Evolutionary conservation across 1,140 invertebrate genomes (phyloP).

Genomic region (silkworm (Bombyx mori)): DNA sequence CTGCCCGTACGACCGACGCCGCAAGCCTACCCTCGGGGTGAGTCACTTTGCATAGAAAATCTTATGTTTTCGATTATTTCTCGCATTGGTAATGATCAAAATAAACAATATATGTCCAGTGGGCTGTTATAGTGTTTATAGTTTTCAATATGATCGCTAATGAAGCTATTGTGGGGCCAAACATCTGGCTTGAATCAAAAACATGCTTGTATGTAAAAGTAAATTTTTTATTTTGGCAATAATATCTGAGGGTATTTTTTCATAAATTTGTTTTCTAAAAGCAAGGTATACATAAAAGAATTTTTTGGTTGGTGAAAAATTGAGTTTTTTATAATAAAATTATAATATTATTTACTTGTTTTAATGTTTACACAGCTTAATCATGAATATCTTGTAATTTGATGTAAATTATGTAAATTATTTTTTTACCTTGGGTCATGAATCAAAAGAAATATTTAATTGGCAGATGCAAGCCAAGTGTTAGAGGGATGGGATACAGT

Average conservation of each 20-base stretch:
- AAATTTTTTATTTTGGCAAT: no score
- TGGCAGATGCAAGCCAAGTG: constrained; percentile 28
- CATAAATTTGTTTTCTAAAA: no score
- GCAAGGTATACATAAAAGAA: no score
- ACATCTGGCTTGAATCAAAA: constrained; percentile 11
- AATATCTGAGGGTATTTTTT: no score
- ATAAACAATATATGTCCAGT: no score
- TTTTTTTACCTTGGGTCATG: neutral
- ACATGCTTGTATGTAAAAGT: constrained; percentile 3
- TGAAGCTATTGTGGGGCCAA: neutral
- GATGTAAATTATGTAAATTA: neutral
- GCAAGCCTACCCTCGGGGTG: constrained; percentile 60
- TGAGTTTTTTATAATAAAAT: no score
- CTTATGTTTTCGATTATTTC: constrained; percentile 20
- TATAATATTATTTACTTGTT: no score
- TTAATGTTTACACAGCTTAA: neutral
- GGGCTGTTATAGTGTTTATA: no score
- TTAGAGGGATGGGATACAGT: constrained; percentile 33
- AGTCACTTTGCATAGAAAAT: constrained; percentile 32
- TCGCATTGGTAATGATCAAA: no score
- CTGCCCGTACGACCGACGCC: constrained; percentile 53
- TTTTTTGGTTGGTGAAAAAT: no score
- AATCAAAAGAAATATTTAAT: no score
- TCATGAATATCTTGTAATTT: neutral
- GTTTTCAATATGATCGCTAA: neutral